A percentile compares a stretch with the other conserved stretches of the same genome.
phyloP scores from a whole-genome alignment of 1,140 invertebrate genomes.

The Ceratina japonica region DNA sequence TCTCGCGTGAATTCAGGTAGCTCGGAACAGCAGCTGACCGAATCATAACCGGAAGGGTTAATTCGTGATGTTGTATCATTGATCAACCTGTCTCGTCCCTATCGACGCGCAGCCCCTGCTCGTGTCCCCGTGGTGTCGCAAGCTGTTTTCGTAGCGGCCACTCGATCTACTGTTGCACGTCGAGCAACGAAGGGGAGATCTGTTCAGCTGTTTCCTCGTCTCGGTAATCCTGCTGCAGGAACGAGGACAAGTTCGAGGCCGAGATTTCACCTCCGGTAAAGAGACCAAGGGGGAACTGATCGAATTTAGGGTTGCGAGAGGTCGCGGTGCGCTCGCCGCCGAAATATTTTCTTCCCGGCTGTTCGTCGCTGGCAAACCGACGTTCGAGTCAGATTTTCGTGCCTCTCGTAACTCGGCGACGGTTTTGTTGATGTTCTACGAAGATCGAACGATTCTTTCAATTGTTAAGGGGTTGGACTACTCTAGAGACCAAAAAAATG shows the following conservation, averaged over 20 bases:
- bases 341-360: neutral
- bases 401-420: neutral
- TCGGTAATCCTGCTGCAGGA: conserved; percentile 5
- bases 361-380: neutral
- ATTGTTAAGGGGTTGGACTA: too few relatives aligned
- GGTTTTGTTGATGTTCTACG: neutral
- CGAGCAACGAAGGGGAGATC: neutral
- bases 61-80: neutral
- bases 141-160: neutral
- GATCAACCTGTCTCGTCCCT: conserved; percentile 5
- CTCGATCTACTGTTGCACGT: neutral
- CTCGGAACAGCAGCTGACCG: neutral
- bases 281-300: conserved; percentile 16
- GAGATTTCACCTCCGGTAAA: conserved; percentile 23
- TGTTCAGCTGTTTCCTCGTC: neutral
- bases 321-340: neutral
- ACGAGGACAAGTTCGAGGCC: neutral
- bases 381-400: neutral
- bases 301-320: neutral
- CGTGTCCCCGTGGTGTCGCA: neutral
- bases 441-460: neutral
- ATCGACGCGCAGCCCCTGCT: neutral
- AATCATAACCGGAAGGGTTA: neutral
- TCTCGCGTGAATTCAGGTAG: neutral
- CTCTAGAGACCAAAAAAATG: too few relatives aligned